These are phyloP conservation scores for Papilio aristodemus DNA, from an alignment of 1,140 invertebrate species.

Conservation along the genomic window DNA sequence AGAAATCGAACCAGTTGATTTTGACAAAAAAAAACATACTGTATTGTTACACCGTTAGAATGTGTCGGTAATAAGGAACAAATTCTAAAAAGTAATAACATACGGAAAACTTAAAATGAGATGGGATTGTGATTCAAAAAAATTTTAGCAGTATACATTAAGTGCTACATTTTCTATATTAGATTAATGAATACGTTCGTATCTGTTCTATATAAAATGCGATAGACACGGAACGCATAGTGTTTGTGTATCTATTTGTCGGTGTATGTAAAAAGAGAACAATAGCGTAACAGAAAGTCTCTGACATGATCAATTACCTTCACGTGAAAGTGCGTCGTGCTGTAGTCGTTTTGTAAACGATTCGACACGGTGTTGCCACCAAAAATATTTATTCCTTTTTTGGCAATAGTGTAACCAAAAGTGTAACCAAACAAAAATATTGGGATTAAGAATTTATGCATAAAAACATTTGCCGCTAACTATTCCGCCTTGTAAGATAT, in stretches of 20 bases:
- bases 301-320: constrained; percentile 61
- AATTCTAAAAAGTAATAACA: too few species aligned
- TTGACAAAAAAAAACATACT: too few species aligned
- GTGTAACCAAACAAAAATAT: constrained; percentile 9
- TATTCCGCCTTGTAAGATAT: too few species aligned
- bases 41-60: too few species aligned
- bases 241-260: constrained; percentile 45
- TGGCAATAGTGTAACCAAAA: constrained; percentile 2
- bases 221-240: not conserved
- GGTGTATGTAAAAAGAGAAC: constrained; percentile 53
- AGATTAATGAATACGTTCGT: too few species aligned
- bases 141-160: too few species aligned
- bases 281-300: constrained; percentile 59
- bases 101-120: too few species aligned
- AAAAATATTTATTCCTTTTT: constrained; percentile 11
- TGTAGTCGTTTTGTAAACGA: constrained; percentile 26
- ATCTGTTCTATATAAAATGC: not conserved
- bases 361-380: constrained; percentile 25
- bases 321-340: constrained; percentile 56
- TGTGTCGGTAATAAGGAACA: too few species aligned
- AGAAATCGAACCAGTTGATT: too few species aligned
- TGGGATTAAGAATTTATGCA: not conserved
- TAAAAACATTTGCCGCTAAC: too few species aligned
- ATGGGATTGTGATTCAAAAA: too few species aligned
- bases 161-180: too few species aligned